Evolutionary conservation across 2,113 vertebrate genomes (phyloP), one percentile per base, ranked within the genome.

Genomic region (Progne subis): DNA sequence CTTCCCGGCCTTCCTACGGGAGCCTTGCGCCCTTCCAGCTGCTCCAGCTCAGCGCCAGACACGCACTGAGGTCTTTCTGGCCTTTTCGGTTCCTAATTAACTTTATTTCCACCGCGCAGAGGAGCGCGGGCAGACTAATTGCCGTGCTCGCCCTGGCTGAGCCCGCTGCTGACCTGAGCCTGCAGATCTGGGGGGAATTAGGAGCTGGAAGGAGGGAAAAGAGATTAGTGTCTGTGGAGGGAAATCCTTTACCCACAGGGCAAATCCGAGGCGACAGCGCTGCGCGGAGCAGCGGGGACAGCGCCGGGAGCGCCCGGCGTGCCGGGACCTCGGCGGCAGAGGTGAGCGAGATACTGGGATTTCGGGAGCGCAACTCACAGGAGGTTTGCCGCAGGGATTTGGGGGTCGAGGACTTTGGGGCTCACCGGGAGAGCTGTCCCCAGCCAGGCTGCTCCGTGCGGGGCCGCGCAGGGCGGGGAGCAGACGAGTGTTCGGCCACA

Each of bases 161-260:
- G 56, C 19, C 64, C 32, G 55, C 39, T 2, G 75, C 68, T 90
- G 70, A 89, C 90, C 92, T 85, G 90, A 95, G 71, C 74, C 43
- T 2, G 18, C 29, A 41, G 86, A 37, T 72, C 59, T 70, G 46
- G 41, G 55, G 34, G 82, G 91, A 89, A 96, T 96, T 96, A 95
- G 87, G 76, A 94, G 92, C 55, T 93, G 92, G 50, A 82, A 86
- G 76, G 88, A 95, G 78, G 86, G 82, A 90, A 89, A 96, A 74
- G 39, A 79, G 95, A 83, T 95, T 95, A 96, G 61, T 6, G 29
- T 25, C 82, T 3, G 8, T 25, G 47, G 20, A 74, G 46, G 67
- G 75, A 80, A 72, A 72, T 92, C 86, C 64, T 53, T 13, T 4
- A n/a, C 29, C 44, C 55, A 9, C 18, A 8, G 72, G 64, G 60